A percentile compares a stretch with the other conserved stretches of the same genome.
Conservation (phyloP, 2,888 invertebrate genomes). For the Tinea trinotella region DNA sequence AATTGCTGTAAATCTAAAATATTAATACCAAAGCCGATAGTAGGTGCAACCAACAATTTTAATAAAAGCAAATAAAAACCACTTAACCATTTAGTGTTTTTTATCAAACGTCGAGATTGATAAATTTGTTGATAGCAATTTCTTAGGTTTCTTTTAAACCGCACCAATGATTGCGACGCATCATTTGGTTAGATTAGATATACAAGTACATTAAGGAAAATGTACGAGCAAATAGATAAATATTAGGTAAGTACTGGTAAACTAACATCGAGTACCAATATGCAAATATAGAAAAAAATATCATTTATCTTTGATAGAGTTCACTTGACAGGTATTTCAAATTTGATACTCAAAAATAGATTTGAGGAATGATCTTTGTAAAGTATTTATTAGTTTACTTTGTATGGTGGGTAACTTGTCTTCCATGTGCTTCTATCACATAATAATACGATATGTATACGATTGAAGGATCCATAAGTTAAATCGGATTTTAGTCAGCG, state of each 20-base stretch:
- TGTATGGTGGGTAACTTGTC: no score
- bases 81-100: neutral
- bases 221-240: neutral
- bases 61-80: neutral
- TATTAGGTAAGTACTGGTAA: constrained; percentile 1
- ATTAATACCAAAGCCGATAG: no score
- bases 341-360: no score
- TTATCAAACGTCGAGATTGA: constrained; percentile 6
- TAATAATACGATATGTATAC: no score
- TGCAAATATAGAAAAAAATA: neutral
- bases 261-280: neutral
- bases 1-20: no score
- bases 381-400: no score
- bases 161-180: neutral
- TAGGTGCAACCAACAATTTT: no score
- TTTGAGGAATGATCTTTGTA: no score
- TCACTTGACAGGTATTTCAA: neutral
- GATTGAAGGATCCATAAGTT: no score
- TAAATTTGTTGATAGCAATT: constrained; percentile 8
- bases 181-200: constrained; percentile 9
- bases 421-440: no score
- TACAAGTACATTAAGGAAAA: neutral
- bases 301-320: neutral
- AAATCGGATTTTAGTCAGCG: no score
- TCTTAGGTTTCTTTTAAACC: neutral